phyloP scores from a whole-genome alignment of 1,140 invertebrate genomes.

The Ctenoplectra terminalis region DNA sequence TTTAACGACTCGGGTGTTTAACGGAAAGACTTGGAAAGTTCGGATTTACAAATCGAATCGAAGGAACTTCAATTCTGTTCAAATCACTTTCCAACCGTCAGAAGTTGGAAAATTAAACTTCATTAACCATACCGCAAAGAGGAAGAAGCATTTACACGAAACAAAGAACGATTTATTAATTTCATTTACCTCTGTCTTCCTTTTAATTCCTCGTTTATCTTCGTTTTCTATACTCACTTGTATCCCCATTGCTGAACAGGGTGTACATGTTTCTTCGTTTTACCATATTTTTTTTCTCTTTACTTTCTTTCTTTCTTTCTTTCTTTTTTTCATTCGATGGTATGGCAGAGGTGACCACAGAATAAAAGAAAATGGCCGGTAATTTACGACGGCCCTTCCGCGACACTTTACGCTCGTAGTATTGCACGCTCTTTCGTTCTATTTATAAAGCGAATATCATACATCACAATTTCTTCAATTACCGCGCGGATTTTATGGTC shows the following conservation, averaged over 20 bases:
- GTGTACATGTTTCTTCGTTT: too few species aligned
- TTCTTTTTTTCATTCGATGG: not conserved
- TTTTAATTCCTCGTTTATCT: not conserved
- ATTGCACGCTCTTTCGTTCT: slow-evolving; percentile 6
- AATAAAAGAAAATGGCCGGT: slow-evolving; percentile 15
- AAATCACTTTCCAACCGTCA: not conserved
- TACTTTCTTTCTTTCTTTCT: not conserved
- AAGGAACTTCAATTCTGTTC: too few species aligned
- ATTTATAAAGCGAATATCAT: slow-evolving; percentile 42
- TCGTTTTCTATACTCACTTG: not conserved
- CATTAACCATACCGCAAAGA: not conserved
- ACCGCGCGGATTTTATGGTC: slow-evolving; percentile 10
- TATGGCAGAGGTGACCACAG: not conserved
- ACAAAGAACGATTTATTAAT: not conserved
- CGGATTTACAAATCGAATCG: not conserved
- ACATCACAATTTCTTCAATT: slow-evolving; percentile 46
- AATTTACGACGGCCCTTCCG: slow-evolving; percentile 20
- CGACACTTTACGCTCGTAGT: slow-evolving; percentile 37
- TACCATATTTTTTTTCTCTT: not conserved
- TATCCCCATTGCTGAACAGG: not conserved
- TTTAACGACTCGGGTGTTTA: too few species aligned
- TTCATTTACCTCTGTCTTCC: not conserved
- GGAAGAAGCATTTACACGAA: not conserved
- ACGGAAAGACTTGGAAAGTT: not conserved
- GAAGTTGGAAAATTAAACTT: not conserved